A percentile compares a stretch with the other conserved stretches of the same genome.
These are phyloP conservation scores for Ectemnius cavifrons DNA, from an alignment of 2,888 invertebrate genomes.

Conservation along the genomic window DNA sequence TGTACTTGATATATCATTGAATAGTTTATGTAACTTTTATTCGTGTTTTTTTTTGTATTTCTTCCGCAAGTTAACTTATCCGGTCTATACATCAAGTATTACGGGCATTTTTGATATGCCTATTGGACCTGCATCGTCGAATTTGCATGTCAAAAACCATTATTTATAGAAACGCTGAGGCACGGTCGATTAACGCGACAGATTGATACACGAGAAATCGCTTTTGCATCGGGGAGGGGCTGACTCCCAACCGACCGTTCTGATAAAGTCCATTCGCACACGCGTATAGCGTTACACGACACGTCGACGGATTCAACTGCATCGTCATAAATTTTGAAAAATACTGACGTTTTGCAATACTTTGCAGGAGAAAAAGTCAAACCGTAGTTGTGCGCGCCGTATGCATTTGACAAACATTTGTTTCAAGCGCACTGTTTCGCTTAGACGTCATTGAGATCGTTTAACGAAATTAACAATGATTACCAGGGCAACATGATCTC, in stretches of 20 bases:
- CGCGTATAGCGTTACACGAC: constrained; percentile 5
- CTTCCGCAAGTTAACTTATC: too few relatives aligned
- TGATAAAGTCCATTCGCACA: constrained; percentile 21
- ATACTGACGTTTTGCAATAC: not conserved
- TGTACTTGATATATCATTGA: too few relatives aligned
- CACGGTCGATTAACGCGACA: constrained; percentile 17
- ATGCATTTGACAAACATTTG: constrained; percentile 40
- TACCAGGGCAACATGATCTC: constrained; percentile 31
- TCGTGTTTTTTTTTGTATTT: too few relatives aligned
- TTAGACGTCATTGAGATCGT: constrained; percentile 38
- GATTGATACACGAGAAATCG: constrained; percentile 32
- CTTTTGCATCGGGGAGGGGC: constrained; percentile 19
- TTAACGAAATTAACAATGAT: constrained; percentile 48
- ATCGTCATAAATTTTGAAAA: constrained; percentile 10
- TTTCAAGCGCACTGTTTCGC: constrained; percentile 27
- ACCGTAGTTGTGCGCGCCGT: not conserved
- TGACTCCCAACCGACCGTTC: not conserved
- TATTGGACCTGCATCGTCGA: too few relatives aligned
- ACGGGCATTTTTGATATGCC: too few relatives aligned
- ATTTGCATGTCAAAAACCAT: too few relatives aligned
- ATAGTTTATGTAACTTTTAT: too few relatives aligned
- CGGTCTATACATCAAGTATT: too few relatives aligned
- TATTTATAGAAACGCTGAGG: not conserved
- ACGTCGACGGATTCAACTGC: constrained; percentile 4
- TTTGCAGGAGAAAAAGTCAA: not conserved